These are phyloP conservation scores for Calameuta pallipes DNA, from an alignment of 2,888 invertebrate genomes.

Conservation along the genomic window DNA sequence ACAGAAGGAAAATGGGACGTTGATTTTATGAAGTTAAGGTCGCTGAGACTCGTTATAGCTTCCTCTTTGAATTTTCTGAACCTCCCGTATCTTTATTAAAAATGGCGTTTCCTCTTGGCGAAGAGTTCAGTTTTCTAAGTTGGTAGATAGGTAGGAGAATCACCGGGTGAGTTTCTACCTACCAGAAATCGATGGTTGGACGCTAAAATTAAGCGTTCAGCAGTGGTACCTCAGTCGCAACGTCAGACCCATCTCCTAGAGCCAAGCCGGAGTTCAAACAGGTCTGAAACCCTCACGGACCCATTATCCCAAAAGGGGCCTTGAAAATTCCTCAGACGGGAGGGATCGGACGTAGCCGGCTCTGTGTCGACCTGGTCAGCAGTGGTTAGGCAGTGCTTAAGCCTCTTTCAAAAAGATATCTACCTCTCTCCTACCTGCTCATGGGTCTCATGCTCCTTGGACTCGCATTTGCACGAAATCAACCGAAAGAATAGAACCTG, in stretches of 20 bases:
- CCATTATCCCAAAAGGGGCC: slow-evolving; percentile 39
- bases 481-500: slow-evolving; percentile 9
- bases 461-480: slow-evolving; percentile 18
- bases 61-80: background rate
- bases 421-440: slow-evolving; percentile 6
- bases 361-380: slow-evolving; percentile 7
- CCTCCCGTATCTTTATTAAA: background rate
- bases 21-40: background rate
- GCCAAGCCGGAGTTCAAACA: slow-evolving; percentile 27
- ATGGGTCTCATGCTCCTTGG: background rate
- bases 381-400: background rate
- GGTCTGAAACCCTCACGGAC: slow-evolving; percentile 38
- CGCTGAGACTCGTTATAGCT: background rate
- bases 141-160: background rate
- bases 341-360: slow-evolving; percentile 30
- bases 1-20: background rate
- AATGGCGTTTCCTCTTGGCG: background rate
- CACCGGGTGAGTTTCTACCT: background rate
- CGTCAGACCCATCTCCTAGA: slow-evolving; percentile 4
- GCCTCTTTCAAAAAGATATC: slow-evolving; percentile 6
- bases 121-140: background rate
- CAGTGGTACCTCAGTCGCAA: slow-evolving; percentile 5
- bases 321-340: slow-evolving; percentile 40
- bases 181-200: background rate
- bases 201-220: background rate